Conservation (phyloP, 2,797 vertebrate genomes). For the Chrosomus eos region DNA sequence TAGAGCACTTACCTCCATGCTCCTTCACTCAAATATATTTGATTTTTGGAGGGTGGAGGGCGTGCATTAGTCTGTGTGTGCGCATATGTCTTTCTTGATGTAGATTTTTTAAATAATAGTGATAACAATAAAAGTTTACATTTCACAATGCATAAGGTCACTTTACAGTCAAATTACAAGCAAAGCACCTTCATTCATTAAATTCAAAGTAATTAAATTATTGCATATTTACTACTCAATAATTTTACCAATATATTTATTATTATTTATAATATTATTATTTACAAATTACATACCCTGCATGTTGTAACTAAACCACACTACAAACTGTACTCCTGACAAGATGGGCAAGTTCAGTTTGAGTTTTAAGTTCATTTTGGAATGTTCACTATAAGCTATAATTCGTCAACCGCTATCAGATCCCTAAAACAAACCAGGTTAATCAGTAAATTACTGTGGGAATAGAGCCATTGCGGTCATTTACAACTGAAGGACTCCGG, state of each 20-base stretch:
- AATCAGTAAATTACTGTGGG: constrained; percentile 10
- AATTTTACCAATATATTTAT: background rate
- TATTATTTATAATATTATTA: background rate
- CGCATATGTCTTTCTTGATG: background rate
- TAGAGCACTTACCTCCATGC: constrained; percentile 82
- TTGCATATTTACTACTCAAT: background rate
- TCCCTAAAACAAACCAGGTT: background rate
- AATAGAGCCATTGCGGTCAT: constrained; percentile 55
- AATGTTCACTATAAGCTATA: background rate
- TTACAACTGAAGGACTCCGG: background rate
- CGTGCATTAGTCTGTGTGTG: background rate
- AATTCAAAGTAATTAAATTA: background rate
- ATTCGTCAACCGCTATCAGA: background rate
- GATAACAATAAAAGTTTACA: background rate
- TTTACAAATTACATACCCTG: background rate
- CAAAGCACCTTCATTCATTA: background rate
- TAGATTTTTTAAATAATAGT: background rate
- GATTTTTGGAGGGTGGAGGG: constrained; percentile 56
- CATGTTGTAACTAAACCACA: background rate
- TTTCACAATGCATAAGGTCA: background rate
- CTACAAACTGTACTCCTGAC: background rate
- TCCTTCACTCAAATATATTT: constrained; percentile 70
- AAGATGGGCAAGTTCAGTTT: background rate
- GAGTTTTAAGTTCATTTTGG: background rate
- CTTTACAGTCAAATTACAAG: background rate